phyloP scores from a whole-genome alignment of 2,113 vertebrate genomes.

The Peromyscus polionotus region DNA sequence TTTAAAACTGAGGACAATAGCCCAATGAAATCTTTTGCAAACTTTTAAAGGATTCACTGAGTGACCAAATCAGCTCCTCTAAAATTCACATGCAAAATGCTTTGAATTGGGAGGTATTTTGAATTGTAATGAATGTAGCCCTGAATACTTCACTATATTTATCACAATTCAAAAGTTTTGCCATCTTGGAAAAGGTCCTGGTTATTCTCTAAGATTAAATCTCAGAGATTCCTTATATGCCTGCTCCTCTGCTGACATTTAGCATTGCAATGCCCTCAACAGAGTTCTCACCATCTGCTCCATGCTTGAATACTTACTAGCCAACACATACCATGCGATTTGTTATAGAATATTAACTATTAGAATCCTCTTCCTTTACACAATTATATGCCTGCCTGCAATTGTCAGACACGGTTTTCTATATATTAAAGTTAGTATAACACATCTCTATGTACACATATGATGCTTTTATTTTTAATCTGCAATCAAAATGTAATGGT shows the following conservation, averaged over 20 bases:
- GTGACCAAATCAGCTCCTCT: too few relatives aligned
- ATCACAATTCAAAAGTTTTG: neutral
- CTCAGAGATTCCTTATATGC: neutral
- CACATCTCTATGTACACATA: neutral
- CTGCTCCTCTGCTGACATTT: accelerated
- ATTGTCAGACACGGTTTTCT: neutral
- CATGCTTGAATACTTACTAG: neutral
- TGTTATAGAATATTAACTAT: neutral
- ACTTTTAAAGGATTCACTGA: neutral
- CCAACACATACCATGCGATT: neutral
- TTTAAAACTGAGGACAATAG: neutral
- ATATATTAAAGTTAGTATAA: neutral
- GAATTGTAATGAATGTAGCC: too few relatives aligned
- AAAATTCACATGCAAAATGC: neutral
- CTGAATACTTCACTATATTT: too few relatives aligned
- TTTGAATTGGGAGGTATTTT: neutral
- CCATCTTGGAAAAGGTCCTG: neutral
- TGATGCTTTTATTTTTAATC: neutral
- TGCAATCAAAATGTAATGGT: neutral
- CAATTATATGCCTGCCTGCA: neutral
- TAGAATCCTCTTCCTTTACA: neutral
- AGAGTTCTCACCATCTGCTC: neutral
- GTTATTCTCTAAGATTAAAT: neutral
- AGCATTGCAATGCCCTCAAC: neutral
- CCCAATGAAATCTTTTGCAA: neutral